These are phyloP conservation scores for Struthidea cinerea DNA, from an alignment of 2,113 vertebrate species.

Conservation along the genomic window DNA sequence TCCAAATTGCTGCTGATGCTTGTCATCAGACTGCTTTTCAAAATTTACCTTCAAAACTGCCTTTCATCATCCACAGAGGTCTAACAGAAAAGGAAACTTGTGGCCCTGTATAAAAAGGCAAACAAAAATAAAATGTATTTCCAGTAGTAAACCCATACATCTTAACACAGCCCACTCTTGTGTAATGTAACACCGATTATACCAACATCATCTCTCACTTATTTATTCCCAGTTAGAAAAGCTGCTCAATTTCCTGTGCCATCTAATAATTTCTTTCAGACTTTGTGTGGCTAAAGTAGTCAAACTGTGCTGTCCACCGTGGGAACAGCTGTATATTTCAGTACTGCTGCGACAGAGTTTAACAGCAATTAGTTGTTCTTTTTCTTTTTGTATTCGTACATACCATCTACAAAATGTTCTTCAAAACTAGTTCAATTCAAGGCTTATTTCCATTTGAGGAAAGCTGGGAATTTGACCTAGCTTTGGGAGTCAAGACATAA, in stretches of 20 bases:
- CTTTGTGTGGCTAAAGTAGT: neutral
- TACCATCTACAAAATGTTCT: neutral
- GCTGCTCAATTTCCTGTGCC: neutral
- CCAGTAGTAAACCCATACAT: neutral
- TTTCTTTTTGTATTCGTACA: neutral
- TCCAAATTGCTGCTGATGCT: neutral
- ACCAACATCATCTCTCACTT: neutral
- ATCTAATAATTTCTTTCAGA: neutral
- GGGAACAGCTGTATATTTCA: neutral
- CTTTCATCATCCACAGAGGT: neutral
- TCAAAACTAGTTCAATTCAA: neutral
- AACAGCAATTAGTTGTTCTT: neutral
- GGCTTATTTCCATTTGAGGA: neutral
- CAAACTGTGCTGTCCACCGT: neutral
- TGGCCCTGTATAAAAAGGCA: neutral
- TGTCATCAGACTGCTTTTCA: neutral
- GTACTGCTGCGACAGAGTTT: neutral
- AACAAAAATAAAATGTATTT: neutral
- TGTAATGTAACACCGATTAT: neutral
- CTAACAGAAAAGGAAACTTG: neutral
- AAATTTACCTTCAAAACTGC: neutral
- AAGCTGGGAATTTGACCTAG: neutral
- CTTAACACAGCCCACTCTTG: neutral
- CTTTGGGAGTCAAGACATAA: neutral
- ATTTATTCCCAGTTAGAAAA: neutral